phyloP scores from a whole-genome alignment of 2,888 invertebrate species.

The Dorcus hopei region DNA sequence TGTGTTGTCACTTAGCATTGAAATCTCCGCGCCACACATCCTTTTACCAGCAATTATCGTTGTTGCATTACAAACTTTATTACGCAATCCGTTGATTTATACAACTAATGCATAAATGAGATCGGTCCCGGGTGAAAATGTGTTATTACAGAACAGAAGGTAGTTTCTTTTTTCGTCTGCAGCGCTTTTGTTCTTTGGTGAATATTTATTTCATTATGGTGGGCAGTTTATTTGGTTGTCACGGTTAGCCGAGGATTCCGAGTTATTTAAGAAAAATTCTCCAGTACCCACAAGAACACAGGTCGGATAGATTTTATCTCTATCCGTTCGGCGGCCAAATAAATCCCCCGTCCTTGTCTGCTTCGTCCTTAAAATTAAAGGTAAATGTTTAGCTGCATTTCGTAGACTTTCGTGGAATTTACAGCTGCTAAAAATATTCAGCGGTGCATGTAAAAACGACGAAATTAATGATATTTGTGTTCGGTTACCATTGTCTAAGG shows the following conservation, averaged over 20 bases:
- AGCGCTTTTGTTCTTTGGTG: background rate
- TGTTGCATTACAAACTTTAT: too few species aligned
- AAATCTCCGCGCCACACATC: too few species aligned
- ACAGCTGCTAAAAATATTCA: slow-evolving; percentile 9
- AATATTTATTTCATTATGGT: slow-evolving; percentile 15
- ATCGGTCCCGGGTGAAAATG: too few species aligned
- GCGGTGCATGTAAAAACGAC: background rate
- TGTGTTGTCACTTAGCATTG: background rate
- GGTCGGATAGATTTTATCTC: slow-evolving; percentile 2
- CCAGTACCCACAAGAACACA: slow-evolving; percentile 3
- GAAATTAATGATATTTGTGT: too few species aligned
- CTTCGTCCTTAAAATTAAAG: slow-evolving; percentile 8
- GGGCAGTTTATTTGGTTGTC: slow-evolving; percentile 15
- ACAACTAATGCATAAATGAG: too few species aligned
- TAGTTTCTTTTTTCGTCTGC: too few species aligned
- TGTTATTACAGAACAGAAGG: too few species aligned
- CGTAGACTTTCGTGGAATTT: slow-evolving; percentile 5
- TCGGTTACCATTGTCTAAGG: too few species aligned
- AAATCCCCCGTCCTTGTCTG: background rate
- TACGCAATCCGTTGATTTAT: background rate
- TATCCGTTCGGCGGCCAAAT: background rate
- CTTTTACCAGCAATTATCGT: too few species aligned
- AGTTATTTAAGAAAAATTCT: slow-evolving; percentile 18
- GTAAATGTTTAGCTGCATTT: slow-evolving; percentile 10
- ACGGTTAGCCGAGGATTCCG: slow-evolving; percentile 10